phyloP scores from a whole-genome alignment of 2,888 invertebrate genomes.

The Agrotis segetum region DNA sequence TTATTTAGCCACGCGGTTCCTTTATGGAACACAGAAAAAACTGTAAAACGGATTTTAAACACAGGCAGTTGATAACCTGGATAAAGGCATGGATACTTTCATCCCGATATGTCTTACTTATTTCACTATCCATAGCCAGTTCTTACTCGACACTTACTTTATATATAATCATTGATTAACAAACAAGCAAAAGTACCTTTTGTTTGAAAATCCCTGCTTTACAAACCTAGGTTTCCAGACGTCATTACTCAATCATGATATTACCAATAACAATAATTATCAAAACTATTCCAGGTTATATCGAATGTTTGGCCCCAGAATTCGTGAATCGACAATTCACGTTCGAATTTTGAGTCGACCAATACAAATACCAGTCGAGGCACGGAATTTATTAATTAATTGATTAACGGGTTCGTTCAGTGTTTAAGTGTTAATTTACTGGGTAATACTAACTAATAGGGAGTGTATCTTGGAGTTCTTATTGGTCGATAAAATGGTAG shows the following conservation, averaged over 20 bases:
- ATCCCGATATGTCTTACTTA: too few species aligned
- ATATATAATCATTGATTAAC: too few species aligned
- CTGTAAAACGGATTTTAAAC: too few species aligned
- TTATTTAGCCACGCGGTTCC: too few species aligned
- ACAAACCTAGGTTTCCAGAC: too few species aligned
- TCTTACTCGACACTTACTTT: too few species aligned
- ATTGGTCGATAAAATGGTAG: neutral
- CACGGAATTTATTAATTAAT: conserved; percentile 36
- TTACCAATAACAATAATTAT: conserved; percentile 5
- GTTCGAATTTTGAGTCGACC: conserved; percentile 18
- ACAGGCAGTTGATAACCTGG: too few species aligned
- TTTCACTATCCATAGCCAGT: too few species aligned
- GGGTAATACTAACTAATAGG: conserved; percentile 2
- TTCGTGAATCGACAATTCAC: conserved; percentile 25
- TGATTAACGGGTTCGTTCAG: conserved; percentile 7
- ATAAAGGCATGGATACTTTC: too few species aligned
- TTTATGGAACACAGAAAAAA: too few species aligned
- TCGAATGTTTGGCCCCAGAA: conserved; percentile 4
- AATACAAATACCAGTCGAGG: neutral
- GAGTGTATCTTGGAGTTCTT: neutral
- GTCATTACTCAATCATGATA: neutral
- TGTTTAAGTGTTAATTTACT: conserved; percentile 15
- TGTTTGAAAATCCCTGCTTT: too few species aligned
- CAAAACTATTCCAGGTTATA: neutral
- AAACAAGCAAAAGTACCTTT: too few species aligned